These are phyloP conservation scores for Lasioglossum baleicum DNA, from an alignment of 1,140 invertebrate species.

Conservation along the genomic window DNA sequence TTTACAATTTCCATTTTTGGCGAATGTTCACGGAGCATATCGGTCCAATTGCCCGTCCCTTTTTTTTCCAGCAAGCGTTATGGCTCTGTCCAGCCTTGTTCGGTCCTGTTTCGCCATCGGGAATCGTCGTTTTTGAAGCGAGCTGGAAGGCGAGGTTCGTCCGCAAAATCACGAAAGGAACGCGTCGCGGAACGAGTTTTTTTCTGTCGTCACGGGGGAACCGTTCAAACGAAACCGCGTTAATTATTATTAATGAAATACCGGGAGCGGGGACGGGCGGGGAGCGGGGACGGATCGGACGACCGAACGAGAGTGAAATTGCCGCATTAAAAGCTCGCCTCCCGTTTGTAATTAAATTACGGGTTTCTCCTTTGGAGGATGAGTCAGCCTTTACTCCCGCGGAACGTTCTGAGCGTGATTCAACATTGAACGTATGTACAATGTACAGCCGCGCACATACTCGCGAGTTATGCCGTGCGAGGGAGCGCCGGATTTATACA, in stretches of 20 bases:
- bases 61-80: too few relatives aligned
- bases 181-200: neutral
- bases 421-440: neutral
- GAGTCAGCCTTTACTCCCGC: constrained; percentile 19
- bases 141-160: neutral
- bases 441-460: neutral
- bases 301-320: constrained; percentile 1
- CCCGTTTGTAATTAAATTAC: constrained; percentile 15
- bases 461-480: constrained; percentile 55
- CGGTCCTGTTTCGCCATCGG: neutral
- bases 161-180: neutral
- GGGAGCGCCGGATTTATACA: constrained; percentile 55
- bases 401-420: constrained; percentile 17
- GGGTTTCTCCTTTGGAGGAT: neutral
- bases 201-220: neutral
- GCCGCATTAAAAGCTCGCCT: neutral
- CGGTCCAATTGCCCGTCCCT: too few relatives aligned
- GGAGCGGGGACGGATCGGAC: too few relatives aligned
- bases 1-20: too few relatives aligned
- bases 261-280: neutral
- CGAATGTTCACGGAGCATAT: too few relatives aligned
- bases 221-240: neutral
- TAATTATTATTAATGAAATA: constrained; percentile 24
- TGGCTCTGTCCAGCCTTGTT: too few relatives aligned
- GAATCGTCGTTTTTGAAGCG: neutral